Percentiles rank a stretch among this genome's conserved stretches.
Evolutionary conservation across 2,888 invertebrate genomes (phyloP).

Genomic region (Agrochola lota): DNA sequence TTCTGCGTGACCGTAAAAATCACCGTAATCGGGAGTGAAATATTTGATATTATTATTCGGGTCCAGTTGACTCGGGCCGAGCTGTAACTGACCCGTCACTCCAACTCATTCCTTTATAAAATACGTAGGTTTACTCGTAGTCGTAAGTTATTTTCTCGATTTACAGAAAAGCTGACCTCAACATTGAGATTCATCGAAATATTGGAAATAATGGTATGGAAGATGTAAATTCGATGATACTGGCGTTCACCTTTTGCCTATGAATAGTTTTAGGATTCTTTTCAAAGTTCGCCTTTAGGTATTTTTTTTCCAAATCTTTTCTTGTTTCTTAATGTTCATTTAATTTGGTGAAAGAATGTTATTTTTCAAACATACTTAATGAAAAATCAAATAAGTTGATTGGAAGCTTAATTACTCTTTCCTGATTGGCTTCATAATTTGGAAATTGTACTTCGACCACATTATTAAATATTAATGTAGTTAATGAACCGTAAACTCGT

Average conservation of each 20-base stretch:
- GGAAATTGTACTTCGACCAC: conserved; percentile 9
- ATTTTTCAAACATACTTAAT: background rate
- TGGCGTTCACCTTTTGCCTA: conserved; percentile 22
- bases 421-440: conserved; percentile 16
- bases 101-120: no score
- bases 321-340: background rate
- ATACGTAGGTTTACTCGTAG: no score
- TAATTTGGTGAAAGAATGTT: background rate
- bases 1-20: no score
- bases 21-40: no score
- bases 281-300: background rate
- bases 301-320: background rate
- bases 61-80: no score
- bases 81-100: no score
- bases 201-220: conserved; percentile 51
- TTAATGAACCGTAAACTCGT: conserved; percentile 57
- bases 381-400: background rate
- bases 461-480: conserved; percentile 43
- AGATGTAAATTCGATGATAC: conserved; percentile 47
- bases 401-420: conserved; percentile 13
- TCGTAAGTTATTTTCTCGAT: no score
- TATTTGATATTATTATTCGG: no score
- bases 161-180: no score
- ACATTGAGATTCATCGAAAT: conserved; percentile 26
- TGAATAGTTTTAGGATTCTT: background rate